Evolutionary conservation across 2,113 vertebrate genomes (phyloP).

Genomic region (Caranx ignobilis): DNA sequence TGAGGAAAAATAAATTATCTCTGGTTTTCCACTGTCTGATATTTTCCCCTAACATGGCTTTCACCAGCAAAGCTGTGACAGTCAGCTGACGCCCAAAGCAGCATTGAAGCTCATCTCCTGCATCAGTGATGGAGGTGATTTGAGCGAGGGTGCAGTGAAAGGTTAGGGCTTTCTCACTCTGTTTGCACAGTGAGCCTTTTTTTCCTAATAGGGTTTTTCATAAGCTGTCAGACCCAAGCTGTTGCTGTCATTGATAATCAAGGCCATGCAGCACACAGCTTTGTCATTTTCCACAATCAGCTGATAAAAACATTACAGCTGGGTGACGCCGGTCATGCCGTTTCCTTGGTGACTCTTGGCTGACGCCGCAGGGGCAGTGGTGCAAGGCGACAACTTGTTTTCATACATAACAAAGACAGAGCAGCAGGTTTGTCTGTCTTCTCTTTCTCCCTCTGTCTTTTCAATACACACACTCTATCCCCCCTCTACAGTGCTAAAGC

Average conservation of each 20-base stretch:
- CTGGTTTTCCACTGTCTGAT: slow-evolving; percentile 1
- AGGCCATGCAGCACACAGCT: neutral
- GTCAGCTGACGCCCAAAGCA: slow-evolving; percentile 40
- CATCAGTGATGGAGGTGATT: slow-evolving; percentile 23
- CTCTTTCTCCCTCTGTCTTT: neutral
- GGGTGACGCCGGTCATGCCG: slow-evolving; percentile 52
- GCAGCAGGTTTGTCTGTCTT: slow-evolving; percentile 37
- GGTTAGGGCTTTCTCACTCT: neutral
- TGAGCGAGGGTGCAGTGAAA: neutral
- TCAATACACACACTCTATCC: neutral
- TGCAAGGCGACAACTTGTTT: slow-evolving; percentile 63
- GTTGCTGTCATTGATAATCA: slow-evolving; percentile 33
- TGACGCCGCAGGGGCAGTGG: slow-evolving; percentile 48
- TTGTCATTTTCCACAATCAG: slow-evolving; percentile 51
- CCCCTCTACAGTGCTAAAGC: slow-evolving; percentile 17
- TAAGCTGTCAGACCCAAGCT: slow-evolving; percentile 3
- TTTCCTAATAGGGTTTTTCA: slow-evolving; percentile 4
- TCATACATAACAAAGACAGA: slow-evolving; percentile 70
- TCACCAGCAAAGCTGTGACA: slow-evolving; percentile 4
- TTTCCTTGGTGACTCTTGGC: slow-evolving; percentile 68
- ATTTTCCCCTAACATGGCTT: slow-evolving; percentile 10
- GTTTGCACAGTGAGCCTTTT: neutral
- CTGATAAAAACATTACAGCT: slow-evolving; percentile 64
- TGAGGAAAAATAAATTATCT: neutral
- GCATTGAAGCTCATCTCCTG: slow-evolving; percentile 29